These are phyloP conservation scores for Brenthis ino DNA, from an alignment of 2,888 invertebrate species.

Conservation along the genomic window DNA sequence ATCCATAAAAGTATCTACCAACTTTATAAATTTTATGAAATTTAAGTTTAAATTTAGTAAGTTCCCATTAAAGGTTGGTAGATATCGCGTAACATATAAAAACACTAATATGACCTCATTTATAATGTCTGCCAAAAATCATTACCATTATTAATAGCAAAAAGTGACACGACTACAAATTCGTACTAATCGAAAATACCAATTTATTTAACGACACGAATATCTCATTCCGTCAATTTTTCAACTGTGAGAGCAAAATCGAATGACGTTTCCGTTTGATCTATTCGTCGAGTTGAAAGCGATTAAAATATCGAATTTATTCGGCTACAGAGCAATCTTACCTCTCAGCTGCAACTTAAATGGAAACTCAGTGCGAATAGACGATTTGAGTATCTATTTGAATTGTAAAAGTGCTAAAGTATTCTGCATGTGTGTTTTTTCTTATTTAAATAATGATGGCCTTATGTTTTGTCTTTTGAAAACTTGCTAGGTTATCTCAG, in stretches of 20 bases:
- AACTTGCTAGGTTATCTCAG: too few relatives aligned
- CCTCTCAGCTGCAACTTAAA: slow-evolving; percentile 5
- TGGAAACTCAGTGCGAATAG: slow-evolving; percentile 1
- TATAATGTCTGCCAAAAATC: too few relatives aligned
- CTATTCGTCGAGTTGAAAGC: slow-evolving; percentile 1
- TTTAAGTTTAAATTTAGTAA: too few relatives aligned
- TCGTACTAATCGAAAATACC: neutral
- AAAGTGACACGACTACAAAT: too few relatives aligned
- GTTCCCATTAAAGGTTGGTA: too few relatives aligned
- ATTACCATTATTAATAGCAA: too few relatives aligned
- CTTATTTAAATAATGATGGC: too few relatives aligned
- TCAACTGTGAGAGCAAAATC: neutral
- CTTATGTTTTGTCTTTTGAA: too few relatives aligned
- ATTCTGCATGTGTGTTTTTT: neutral
- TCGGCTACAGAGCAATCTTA: slow-evolving; percentile 20
- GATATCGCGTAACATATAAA: too few relatives aligned
- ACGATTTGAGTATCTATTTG: neutral
- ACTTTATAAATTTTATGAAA: too few relatives aligned
- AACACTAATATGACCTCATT: too few relatives aligned
- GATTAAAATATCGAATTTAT: slow-evolving; percentile 37
- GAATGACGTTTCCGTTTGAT: slow-evolving; percentile 10
- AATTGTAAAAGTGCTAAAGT: neutral
- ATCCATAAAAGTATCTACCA: too few relatives aligned
- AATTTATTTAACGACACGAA: neutral
- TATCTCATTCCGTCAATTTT: neutral